phyloP scores from a whole-genome alignment of 1,140 invertebrate genomes.

The Sycophila sp. region DNA sequence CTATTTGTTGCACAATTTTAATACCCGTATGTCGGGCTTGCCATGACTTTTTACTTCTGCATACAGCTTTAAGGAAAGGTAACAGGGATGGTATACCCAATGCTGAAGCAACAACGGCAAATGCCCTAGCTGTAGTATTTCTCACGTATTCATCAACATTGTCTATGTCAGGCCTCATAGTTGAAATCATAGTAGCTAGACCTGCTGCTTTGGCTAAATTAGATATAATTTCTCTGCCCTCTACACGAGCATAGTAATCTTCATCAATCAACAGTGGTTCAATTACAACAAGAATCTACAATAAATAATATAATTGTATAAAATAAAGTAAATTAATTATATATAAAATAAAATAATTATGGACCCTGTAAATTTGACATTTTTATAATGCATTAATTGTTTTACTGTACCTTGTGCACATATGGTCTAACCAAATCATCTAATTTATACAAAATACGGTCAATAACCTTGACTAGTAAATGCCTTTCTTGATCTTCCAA shows the following conservation, averaged over 20 bases:
- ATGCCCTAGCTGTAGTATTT: conserved; percentile 98
- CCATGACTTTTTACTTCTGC: conserved; percentile 99
- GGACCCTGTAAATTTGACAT: neutral
- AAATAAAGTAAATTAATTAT: neutral
- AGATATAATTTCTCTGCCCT: conserved; percentile 99
- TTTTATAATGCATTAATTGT: conserved; percentile 1
- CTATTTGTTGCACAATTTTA: conserved; percentile 99
- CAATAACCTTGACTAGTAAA: conserved; percentile 99
- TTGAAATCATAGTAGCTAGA: conserved; percentile 99
- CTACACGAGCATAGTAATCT: conserved; percentile 99
- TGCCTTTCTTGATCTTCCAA: conserved; percentile 99
- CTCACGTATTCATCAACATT: conserved; percentile 99
- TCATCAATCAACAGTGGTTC: conserved; percentile 99
- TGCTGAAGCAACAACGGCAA: conserved; percentile 99
- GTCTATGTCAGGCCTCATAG: conserved; percentile 99
- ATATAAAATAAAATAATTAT: conserved; percentile 24
- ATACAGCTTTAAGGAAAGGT: conserved; percentile 99
- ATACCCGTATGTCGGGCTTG: conserved; percentile 99
- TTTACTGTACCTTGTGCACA: conserved; percentile 94
- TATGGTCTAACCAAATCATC: conserved; percentile 99
- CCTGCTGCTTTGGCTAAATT: conserved; percentile 99
- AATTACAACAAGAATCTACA: conserved; percentile 95
- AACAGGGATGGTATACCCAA: conserved; percentile 97
- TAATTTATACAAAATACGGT: conserved; percentile 97
- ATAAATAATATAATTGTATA: conserved; percentile 37